These are phyloP conservation scores for Siniperca knerii DNA, from an alignment of 2,113 vertebrate species.

Conservation along the genomic window DNA sequence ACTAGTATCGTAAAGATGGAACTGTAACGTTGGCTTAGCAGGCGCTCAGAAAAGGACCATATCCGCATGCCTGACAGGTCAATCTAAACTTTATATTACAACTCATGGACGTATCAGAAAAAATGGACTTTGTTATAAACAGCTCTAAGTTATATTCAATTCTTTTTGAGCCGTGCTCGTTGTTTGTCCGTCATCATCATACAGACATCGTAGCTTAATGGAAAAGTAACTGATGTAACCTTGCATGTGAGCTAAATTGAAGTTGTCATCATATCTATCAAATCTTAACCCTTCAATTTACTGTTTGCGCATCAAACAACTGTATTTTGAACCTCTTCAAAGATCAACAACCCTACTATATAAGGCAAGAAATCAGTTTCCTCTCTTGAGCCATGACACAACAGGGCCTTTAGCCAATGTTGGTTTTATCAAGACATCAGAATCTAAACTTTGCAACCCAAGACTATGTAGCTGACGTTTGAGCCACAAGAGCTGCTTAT, in stretches of 20 bases:
- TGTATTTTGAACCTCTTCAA: not conserved
- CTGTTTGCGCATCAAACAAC: not conserved
- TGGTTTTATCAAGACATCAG: constrained; percentile 29
- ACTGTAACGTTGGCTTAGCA: not conserved
- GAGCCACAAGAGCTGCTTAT: constrained; percentile 50
- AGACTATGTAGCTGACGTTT: constrained; percentile 30
- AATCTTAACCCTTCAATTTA: no score
- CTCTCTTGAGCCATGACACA: not conserved
- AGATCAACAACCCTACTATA: not conserved
- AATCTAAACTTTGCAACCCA: constrained; percentile 56
- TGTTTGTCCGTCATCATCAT: not conserved
- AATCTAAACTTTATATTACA: accelerated
- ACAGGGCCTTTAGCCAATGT: constrained; percentile 29
- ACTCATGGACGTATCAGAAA: not conserved
- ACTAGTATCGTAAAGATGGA: accelerated
- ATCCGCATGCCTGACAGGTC: not conserved
- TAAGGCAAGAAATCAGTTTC: constrained; percentile 6
- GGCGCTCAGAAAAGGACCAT: not conserved
- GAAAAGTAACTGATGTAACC: not conserved
- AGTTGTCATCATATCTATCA: no score
- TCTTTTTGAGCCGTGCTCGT: not conserved
- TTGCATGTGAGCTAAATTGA: not conserved
- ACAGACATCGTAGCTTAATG: not conserved
- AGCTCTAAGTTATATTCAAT: not conserved
- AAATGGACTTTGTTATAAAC: not conserved